Evolutionary conservation across 2,113 vertebrate genomes (phyloP).

Genomic region (Hystrix cristata): DNA sequence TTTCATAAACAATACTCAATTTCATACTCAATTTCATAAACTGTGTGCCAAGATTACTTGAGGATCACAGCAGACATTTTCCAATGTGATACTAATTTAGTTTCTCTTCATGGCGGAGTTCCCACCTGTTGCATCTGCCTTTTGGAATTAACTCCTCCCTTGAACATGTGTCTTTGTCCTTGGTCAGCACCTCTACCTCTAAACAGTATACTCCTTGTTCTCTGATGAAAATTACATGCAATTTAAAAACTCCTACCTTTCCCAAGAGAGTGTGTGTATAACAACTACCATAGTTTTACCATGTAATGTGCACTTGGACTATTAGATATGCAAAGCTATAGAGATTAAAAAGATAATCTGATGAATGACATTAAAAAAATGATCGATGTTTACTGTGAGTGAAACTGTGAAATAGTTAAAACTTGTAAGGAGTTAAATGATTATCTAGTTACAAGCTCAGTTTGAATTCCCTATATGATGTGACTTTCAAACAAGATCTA

Average conservation of each 20-base stretch:
- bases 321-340: background rate
- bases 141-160: background rate
- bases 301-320: background rate
- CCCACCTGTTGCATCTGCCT: background rate
- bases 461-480: background rate
- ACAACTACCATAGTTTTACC: background rate
- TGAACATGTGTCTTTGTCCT: background rate
- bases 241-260: background rate
- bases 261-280: background rate
- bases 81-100: background rate
- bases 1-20: background rate
- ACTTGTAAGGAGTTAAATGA: background rate
- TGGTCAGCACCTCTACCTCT: background rate
- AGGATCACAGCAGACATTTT: background rate
- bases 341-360: background rate
- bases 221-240: background rate
- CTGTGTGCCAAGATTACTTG: background rate
- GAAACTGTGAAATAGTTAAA: background rate
- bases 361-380: background rate
- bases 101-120: background rate
- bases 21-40: conserved; percentile 1
- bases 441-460: background rate
- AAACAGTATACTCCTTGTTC: background rate
- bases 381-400: background rate
- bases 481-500: background rate